Conservation (phyloP, 2,797 vertebrate species). For the Parauchenoglanis punctatus region DNA sequence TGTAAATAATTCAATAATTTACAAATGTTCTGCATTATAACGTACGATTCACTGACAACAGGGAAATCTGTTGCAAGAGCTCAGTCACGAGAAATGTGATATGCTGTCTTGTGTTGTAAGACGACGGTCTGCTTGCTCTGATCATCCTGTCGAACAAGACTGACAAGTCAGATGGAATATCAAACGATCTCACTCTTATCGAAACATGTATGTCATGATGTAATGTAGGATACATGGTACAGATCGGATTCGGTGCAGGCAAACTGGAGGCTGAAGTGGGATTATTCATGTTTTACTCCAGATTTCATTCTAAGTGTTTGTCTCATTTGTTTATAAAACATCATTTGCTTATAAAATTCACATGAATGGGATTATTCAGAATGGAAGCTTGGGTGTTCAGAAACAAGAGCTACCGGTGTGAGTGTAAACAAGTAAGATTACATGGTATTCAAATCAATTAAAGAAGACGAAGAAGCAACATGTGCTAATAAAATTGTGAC, state of each 20-base stretch:
- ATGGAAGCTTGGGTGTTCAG: neutral
- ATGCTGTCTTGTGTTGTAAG: neutral
- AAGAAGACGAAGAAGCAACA: neutral
- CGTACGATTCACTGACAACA: slow-evolving; percentile 6
- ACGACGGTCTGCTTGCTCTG: neutral
- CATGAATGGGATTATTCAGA: neutral
- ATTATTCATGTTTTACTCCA: neutral
- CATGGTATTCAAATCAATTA: neutral
- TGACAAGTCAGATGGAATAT: neutral
- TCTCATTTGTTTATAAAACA: neutral
- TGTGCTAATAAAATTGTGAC: neutral
- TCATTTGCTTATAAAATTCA: neutral
- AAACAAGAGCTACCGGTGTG: neutral
- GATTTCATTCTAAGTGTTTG: neutral
- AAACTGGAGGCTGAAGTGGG: neutral
- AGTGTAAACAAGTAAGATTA: neutral
- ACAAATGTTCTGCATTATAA: neutral
- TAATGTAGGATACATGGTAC: neutral
- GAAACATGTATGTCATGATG: neutral
- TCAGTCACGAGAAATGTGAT: neutral
- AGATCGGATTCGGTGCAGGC: neutral
- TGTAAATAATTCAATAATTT: neutral
- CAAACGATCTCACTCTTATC: neutral
- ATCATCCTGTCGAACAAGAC: neutral
- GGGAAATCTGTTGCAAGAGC: neutral